Conservation (phyloP, 2,797 vertebrate species). For the Sparidentex hasta region DNA sequence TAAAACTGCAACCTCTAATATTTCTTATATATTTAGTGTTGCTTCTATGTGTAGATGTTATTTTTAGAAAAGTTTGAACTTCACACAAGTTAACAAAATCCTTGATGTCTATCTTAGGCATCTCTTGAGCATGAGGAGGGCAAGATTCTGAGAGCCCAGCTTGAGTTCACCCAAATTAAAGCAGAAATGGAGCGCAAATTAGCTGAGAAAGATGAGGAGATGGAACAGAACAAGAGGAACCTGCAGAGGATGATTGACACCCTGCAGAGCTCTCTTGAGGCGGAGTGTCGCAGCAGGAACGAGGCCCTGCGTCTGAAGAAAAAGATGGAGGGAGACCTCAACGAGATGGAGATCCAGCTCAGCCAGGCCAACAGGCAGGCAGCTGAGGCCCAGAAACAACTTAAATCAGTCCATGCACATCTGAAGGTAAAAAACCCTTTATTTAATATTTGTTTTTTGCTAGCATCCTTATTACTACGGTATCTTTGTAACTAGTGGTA, state of each 20-base stretch:
- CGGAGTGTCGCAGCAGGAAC: constrained; percentile 85
- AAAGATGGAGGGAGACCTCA: constrained; percentile 93
- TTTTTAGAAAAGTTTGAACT: background rate
- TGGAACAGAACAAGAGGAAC: constrained; percentile 93
- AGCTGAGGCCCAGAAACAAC: constrained; percentile 89
- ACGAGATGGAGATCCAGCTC: constrained; percentile 94
- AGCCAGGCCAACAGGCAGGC: constrained; percentile 87
- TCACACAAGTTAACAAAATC: background rate
- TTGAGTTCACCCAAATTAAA: constrained; percentile 91
- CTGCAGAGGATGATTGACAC: constrained; percentile 88
- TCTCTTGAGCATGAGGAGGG: constrained; percentile 90
- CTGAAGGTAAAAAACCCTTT: constrained; percentile 81
- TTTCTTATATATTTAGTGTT: background rate
- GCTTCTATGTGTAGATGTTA: no score
- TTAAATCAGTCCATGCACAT: constrained; percentile 84
- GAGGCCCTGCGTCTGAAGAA: constrained; percentile 88
- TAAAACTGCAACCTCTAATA: constrained; percentile 45
- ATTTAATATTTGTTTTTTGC: background rate
- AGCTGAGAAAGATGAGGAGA: constrained; percentile 92
- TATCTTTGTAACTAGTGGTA: background rate
- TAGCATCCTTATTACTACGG: background rate
- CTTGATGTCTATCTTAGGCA: constrained; percentile 28
- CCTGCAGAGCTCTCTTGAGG: constrained; percentile 87
- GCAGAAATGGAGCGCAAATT: constrained; percentile 91
- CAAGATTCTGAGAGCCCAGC: constrained; percentile 90